These are phyloP conservation scores for Morbakka virulenta DNA, from an alignment of 30 jellyfish, hydroid and myxozoan species.

Conservation along the genomic window DNA sequence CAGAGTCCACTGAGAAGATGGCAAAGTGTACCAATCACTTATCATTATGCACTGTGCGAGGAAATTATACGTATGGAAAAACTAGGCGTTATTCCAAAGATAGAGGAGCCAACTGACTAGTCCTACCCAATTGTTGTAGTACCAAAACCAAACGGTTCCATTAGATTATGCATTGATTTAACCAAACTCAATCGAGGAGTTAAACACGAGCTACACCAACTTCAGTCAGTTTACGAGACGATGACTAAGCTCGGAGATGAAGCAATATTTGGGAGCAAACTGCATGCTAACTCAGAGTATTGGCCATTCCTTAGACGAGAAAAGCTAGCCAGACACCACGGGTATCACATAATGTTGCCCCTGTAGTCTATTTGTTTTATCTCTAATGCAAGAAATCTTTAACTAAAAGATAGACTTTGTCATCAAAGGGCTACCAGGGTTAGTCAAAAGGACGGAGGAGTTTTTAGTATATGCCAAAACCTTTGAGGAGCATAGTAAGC, in stretches of 20 bases:
- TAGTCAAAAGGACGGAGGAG: no score
- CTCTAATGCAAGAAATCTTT: no score
- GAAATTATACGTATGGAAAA: slow-evolving; percentile 23
- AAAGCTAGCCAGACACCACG: slow-evolving; percentile 40
- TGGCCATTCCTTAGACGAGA: slow-evolving; percentile 60
- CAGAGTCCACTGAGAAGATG: neutral
- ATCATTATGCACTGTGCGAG: slow-evolving; percentile 2
- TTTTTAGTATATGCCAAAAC: no score
- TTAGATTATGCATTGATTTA: slow-evolving; percentile 29
- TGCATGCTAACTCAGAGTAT: slow-evolving; percentile 69
- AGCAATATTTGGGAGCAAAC: slow-evolving; percentile 17
- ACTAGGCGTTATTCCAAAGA: slow-evolving; percentile 38
- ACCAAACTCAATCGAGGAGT: slow-evolving; percentile 8
- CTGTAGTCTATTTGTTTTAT: no score
- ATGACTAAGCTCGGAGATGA: slow-evolving; percentile 17
- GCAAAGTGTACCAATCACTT: slow-evolving; percentile 31
- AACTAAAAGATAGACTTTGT: no score
- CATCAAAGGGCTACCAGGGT: no score
- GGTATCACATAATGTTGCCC: no score
- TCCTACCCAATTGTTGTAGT: slow-evolving; percentile 52
- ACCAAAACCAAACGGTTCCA: neutral
- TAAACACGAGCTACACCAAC: slow-evolving; percentile 14
- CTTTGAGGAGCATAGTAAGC: no score
- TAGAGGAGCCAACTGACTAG: slow-evolving; percentile 58
- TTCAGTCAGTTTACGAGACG: slow-evolving; percentile 15